These are phyloP conservation scores for Oscheius sp. DNA, from an alignment of 2,888 invertebrate species.

Conservation along the genomic window DNA sequence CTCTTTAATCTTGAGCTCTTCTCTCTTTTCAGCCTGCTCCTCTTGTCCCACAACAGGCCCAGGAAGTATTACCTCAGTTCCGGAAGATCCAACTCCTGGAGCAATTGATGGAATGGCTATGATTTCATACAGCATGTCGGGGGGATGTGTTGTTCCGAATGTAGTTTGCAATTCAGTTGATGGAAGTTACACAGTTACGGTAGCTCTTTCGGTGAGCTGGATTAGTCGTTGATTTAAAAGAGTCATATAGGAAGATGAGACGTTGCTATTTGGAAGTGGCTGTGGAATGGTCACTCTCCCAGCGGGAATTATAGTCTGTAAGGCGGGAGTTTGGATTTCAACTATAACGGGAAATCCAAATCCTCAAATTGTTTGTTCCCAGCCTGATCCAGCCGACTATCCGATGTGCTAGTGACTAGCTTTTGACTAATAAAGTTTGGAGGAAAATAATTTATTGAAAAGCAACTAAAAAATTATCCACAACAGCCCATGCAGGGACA, in stretches of 20 bases:
- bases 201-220: no score
- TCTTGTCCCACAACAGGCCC: not conserved
- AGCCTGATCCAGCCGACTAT: no score
- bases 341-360: not conserved
- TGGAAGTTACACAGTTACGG: not conserved
- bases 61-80: not conserved
- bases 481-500: constrained; percentile 19
- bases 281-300: not conserved
- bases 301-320: not conserved
- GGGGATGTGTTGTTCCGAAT: not conserved
- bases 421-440: no score
- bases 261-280: not conserved
- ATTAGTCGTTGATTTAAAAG: no score
- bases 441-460: constrained; percentile 12
- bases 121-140: not conserved
- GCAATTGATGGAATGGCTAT: not conserved
- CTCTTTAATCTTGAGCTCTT: no score
- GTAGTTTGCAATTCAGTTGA: not conserved
- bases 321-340: not conserved
- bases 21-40: not conserved
- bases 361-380: not conserved
- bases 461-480: constrained; percentile 5
- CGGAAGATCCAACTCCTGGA: not conserved
- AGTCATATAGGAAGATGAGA: not conserved
- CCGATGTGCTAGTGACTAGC: no score